Evolutionary conservation across 2,797 vertebrate species (phyloP), one percentile per base, ranked within the genome.

Genomic region (Falco naumanni): DNA sequence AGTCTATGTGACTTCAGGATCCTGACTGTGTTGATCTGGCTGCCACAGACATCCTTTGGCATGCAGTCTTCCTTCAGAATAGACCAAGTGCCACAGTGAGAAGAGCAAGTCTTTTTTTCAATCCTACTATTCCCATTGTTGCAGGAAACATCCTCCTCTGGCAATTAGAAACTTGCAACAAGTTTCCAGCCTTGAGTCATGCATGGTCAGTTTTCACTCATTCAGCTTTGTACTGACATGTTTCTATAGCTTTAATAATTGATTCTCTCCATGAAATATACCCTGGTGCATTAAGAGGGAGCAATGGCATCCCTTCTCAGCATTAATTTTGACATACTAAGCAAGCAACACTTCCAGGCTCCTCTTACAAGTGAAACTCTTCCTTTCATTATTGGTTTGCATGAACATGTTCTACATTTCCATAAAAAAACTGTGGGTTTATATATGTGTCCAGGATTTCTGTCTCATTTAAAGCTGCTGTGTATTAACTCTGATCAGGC

Each of bases 181-280:
- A 34, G 29, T 78, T 88, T 91, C 69, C 79, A 91, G 50, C 28
- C 50, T 90, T 84, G 56, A 89, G 79, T 85, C 64, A 89, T 10
- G 43, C 61, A 79, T 69, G 53, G 77, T 47, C 72, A 74, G n/a
- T 89, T 95, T 84, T 90, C 26, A 59, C 24, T 76, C 39, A 31
- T 66, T 91, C 39, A 80, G 19, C 22, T n/a, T 70, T 59, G 28
- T 57, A 28, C n/a, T 79, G 78, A 87, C 37, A 19, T 63, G 11
- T 88, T 83, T 92, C 60, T 74, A 41, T 56, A 80, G 56, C 64
- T 89, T 83, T 63, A 91, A 83, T 90, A 96, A 85, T 89, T 4
- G 0, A 59, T 94, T 93, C 8, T 91, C 6, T 91, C 71, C 37
- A 19, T 85, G 60, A 64, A 89, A 85, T 68, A 70, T 7, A 79